These are phyloP conservation scores for Nansenia antarctica DNA, from an alignment of 2,113 vertebrate genomes.

Conservation along the genomic window DNA sequence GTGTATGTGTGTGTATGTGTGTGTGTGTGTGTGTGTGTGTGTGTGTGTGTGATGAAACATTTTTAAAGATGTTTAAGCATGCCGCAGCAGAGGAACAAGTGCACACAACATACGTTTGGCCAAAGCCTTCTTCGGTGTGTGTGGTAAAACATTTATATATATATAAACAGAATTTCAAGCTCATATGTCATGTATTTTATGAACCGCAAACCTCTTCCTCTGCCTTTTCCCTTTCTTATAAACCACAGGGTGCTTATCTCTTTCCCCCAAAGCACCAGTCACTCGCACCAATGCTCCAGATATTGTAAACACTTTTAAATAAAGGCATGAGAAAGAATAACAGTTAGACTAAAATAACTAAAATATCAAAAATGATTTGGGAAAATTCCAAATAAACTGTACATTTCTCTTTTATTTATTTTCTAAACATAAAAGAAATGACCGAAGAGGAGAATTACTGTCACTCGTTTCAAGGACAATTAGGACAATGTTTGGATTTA, in stretches of 20 bases:
- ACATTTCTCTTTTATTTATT: neutral
- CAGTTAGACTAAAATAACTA: neutral
- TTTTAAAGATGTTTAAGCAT: too few relatives aligned
- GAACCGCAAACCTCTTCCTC: neutral
- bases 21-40: too few relatives aligned
- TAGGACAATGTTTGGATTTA: neutral
- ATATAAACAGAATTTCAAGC: neutral
- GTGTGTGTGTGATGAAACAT: too few relatives aligned
- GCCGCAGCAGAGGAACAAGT: too few relatives aligned
- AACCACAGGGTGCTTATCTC: conserved; percentile 6
- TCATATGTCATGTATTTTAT: neutral
- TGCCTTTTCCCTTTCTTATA: conserved; percentile 1
- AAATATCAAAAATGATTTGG: neutral
- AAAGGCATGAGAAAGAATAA: neutral
- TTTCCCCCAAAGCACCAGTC: neutral
- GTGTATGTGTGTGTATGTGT: too few relatives aligned
- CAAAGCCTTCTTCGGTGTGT: too few relatives aligned
- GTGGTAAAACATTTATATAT: too few relatives aligned
- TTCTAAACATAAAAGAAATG: neutral
- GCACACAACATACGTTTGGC: neutral
- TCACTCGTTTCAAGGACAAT: neutral
- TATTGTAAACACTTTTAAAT: neutral
- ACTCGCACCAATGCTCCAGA: neutral
- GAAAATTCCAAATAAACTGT: neutral
- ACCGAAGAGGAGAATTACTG: neutral